A percentile compares a stretch with the other conserved stretches of the same genome.
phyloP scores from a whole-genome alignment of 2,888 invertebrate genomes.

The Aphodius granarius region DNA sequence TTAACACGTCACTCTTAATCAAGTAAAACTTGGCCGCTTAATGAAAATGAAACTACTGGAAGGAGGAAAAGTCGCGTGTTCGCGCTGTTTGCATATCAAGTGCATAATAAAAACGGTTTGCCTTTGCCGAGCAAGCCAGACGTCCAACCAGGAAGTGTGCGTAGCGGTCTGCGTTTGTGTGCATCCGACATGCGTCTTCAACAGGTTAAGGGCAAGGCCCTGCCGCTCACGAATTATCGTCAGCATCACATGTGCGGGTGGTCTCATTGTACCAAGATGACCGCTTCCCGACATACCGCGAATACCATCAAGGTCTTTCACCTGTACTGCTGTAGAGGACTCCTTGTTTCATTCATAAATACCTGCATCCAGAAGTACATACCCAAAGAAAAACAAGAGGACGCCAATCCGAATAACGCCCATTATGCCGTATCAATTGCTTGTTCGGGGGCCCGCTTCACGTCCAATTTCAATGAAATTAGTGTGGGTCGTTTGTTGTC shows the following conservation, averaged over 20 bases:
- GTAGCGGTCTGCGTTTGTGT: not conserved
- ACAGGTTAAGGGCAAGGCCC: slow-evolving; percentile 6
- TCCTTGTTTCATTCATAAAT: not conserved
- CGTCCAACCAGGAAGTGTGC: not conserved
- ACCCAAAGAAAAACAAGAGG: too few species aligned
- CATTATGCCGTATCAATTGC: slow-evolving; percentile 41
- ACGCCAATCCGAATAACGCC: too few species aligned
- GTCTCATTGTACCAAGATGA: slow-evolving; percentile 41
- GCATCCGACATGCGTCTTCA: not conserved
- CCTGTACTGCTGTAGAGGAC: slow-evolving; percentile 32
- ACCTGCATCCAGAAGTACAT: not conserved
- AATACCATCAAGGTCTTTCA: slow-evolving; percentile 44
- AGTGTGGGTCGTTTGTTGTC: slow-evolving; percentile 32
- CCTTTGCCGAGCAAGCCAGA: not conserved
- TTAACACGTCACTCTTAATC: not conserved
- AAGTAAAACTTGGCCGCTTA: not conserved
- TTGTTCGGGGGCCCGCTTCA: slow-evolving; percentile 29
- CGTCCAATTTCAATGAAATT: slow-evolving; percentile 30
- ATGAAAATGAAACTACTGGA: not conserved
- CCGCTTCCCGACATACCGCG: slow-evolving; percentile 41
- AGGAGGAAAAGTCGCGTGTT: not conserved
- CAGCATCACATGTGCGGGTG: slow-evolving; percentile 33
- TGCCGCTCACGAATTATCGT: not conserved
- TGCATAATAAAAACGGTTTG: not conserved
- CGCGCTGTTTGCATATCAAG: not conserved